Percentiles rank a stretch among this genome's conserved stretches.
phyloP scores from a whole-genome alignment of 1,140 invertebrate genomes.

The Dendrolimus kikuchii region DNA sequence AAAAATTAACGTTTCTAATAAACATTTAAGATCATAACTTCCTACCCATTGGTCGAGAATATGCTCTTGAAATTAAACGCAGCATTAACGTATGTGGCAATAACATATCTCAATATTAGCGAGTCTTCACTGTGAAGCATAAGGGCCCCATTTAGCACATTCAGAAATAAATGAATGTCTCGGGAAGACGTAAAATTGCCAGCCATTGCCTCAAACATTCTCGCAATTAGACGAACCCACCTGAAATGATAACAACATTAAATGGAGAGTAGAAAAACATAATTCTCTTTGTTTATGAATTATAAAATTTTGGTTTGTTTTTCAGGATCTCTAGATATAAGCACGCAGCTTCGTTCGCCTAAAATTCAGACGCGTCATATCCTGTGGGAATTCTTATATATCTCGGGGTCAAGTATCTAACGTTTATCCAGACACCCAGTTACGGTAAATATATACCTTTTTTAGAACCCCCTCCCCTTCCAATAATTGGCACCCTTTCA shows the following conservation, averaged over 20 bases:
- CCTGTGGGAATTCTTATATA: no score
- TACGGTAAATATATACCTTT: no score
- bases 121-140: slow-evolving; percentile 97
- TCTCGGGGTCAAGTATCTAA: no score
- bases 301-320: background rate
- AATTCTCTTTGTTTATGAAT: background rate
- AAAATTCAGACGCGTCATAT: no score
- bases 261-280: background rate
- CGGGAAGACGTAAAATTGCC: slow-evolving; percentile 98
- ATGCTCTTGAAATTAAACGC: slow-evolving; percentile 99
- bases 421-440: no score
- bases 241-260: slow-evolving; percentile 24
- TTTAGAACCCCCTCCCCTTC: no score
- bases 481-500: no score
- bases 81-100: slow-evolving; percentile 97
- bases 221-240: slow-evolving; percentile 96
- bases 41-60: slow-evolving; percentile 96
- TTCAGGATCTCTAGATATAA: no score
- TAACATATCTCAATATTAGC: slow-evolving; percentile 94
- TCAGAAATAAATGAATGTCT: slow-evolving; percentile 97
- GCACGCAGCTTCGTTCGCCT: no score
- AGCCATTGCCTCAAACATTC: slow-evolving; percentile 99
- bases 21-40: slow-evolving; percentile 9
- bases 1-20: background rate
- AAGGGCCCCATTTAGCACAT: slow-evolving; percentile 97